phyloP scores from a whole-genome alignment of 2,113 vertebrate genomes.

The Ifrita kowaldi region DNA sequence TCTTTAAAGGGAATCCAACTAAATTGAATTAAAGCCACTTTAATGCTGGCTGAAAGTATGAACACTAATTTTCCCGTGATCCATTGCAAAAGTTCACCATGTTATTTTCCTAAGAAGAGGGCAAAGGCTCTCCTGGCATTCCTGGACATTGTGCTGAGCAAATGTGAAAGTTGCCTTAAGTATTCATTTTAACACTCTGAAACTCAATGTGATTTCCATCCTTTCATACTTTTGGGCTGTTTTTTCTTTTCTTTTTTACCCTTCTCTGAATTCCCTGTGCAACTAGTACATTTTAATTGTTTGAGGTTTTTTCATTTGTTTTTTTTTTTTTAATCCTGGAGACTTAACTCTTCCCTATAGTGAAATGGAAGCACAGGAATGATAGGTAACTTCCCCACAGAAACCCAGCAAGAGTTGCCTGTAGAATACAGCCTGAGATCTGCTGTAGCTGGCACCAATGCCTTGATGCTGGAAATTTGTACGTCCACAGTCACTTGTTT shows the following conservation, averaged over 20 bases:
- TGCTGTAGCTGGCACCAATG: neutral
- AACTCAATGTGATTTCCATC: neutral
- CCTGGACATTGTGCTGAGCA: neutral
- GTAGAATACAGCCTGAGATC: neutral
- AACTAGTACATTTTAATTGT: neutral
- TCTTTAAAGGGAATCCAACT: conserved; percentile 27
- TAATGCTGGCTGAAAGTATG: neutral
- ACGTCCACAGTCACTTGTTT: neutral
- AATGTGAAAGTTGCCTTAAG: neutral
- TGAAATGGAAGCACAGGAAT: neutral
- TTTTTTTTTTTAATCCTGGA: neutral
- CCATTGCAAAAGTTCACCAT: neutral
- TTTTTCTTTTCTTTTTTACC: neutral
- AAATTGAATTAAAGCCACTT: conserved; percentile 38
- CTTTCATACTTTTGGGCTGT: neutral
- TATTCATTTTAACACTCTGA: neutral
- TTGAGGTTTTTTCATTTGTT: neutral
- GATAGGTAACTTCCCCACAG: neutral
- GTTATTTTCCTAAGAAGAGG: neutral
- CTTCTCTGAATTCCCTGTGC: neutral
- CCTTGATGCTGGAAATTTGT: neutral
- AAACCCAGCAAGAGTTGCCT: neutral
- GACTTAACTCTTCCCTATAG: neutral
- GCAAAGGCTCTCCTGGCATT: neutral
- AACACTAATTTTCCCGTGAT: neutral